Base-by-base conservation (phyloP, 2,797 vertebrate genomes). In the Esox lucius region DNA sequence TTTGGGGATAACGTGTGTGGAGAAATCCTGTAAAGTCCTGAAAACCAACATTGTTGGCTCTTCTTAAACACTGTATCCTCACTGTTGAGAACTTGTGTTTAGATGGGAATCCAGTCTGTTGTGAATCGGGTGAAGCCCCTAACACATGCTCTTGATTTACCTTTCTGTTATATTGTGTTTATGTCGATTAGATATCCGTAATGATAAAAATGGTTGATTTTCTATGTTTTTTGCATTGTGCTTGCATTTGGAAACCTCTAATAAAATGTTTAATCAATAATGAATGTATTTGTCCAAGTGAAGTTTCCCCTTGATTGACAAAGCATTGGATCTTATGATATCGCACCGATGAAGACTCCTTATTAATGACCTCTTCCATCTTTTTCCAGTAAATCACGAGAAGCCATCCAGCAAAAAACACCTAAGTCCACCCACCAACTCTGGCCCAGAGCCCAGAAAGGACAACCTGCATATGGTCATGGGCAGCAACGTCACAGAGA, bases 361-460 rank as follows among this genome's bases (percentile, higher is more conserved):
- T 62, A 59, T 69, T 31, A 17, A 15, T 26, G 62, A 65, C 33
- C 39, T 39, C 9, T 33, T 17, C 49, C 28, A 3, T 66, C 65
- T 48, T 56, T 26, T 73, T 15, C 59, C 49, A 93, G 91, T 62
- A 0, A 89, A 33, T 84, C 85, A 85, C 71, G 91, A 93, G 6
- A 93, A 93, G 80, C 75, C 66, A 64, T 75, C 86, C 75, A 88
- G 90, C 75, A 88, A 90, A 82, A 93, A 92, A 77, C 90, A 91
- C 53, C 70, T 67, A 80, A 88, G 76, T 80, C 62, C 85, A 11
- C 46, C 87, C 73, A 84, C 91, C 64, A 87, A 87, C 86, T 85
- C 88, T 61, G 86, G 86, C 85, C 86, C 88, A 46, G 90, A 92
- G 75, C 80, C 88, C 85, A 89, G 87, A 85, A 92, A 92, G 78